A percentile compares a stretch with the other conserved stretches of the same genome.
These are phyloP conservation scores for Metopia argyrocephala DNA, from an alignment of 2,888 invertebrate genomes.

Conservation along the genomic window DNA sequence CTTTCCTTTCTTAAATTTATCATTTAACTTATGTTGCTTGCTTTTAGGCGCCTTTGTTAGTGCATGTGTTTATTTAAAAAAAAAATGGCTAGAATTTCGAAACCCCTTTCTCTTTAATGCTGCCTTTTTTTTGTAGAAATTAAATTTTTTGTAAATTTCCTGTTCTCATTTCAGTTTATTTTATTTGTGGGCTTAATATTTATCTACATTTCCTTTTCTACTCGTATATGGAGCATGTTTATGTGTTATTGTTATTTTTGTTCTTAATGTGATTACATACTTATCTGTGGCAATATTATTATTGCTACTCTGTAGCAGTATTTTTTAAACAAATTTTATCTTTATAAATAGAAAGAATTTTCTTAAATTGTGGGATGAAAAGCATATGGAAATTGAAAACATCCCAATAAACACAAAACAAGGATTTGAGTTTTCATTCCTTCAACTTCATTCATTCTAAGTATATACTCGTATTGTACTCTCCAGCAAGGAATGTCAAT, in stretches of 20 bases:
- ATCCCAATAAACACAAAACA: too few species aligned
- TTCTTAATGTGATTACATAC: slow-evolving; percentile 1
- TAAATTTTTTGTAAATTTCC: slow-evolving; percentile 8
- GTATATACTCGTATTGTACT: too few species aligned
- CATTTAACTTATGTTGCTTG: slow-evolving; percentile 4
- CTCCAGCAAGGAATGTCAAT: too few species aligned
- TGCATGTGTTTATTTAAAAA: neutral
- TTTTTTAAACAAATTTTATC: too few species aligned
- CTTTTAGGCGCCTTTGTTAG: slow-evolving; percentile 29
- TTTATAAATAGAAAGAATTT: too few species aligned
- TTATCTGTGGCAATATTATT: neutral
- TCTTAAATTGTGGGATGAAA: too few species aligned
- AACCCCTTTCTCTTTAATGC: slow-evolving; percentile 29
- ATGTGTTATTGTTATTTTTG: slow-evolving; percentile 5
- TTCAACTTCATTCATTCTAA: too few species aligned
- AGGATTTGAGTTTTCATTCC: too few species aligned
- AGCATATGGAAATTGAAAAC: too few species aligned
- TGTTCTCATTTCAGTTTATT: neutral
- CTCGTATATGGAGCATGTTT: too few species aligned
- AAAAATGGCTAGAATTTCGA: too few species aligned
- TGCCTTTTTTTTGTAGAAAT: slow-evolving; percentile 14
- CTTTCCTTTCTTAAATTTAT: neutral
- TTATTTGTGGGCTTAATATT: slow-evolving; percentile 4
- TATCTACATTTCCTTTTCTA: slow-evolving; percentile 1
- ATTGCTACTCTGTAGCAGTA: neutral